Base-by-base conservation (phyloP, 2,888 invertebrate species). In the Clivina fossor region DNA sequence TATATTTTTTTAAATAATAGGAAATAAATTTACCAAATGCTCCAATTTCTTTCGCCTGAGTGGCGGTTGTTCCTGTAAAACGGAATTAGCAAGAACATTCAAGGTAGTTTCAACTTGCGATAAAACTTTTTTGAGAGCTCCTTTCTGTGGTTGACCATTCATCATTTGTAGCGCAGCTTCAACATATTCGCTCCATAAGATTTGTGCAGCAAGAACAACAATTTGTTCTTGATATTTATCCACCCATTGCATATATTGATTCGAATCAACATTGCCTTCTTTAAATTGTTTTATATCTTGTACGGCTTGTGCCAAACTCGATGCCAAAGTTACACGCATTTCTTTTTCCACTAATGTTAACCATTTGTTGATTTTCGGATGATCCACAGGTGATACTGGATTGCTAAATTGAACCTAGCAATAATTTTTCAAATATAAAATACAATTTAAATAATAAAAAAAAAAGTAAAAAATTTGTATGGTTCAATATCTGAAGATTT, bases 361-460 rank as follows among this genome's bases (percentile, higher is more conserved):
- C 99, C 99, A 99, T 67, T 99, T 99, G 73, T 99, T 99, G 68
- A 99, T 99, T 76, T 97, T 96, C 0, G 97, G 96, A 74, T 96
- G 88, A 51, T 94, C 93, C 48, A 89, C 80, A 0, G 97, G 94
- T 0, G 93, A 92, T 0, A 99, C 89, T 0, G 90, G 85, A 51
- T 81, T 85, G 26, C 83, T 82, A 69, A 90, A 90, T 63, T 81
- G 80, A 0, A 87, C 79, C 79, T 79, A 59, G 26, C n/a, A n/a
- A n/a, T n/a, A n/a, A n/a, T n/a, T n/a, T n/a, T n/a, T n/a, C 82
- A 80, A 0, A 88, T 80, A 13, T 19, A 16, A 16, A 3, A 49
- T 19, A 13, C 15, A 51, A 26, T 22, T 38, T 11, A 28, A 37
- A 11, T 11, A n/a, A n/a, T n/a, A n/a, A n/a, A n/a, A n/a, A n/a